phyloP scores from a whole-genome alignment of 23 tunicate genomes.

The Diplosoma virens region DNA sequence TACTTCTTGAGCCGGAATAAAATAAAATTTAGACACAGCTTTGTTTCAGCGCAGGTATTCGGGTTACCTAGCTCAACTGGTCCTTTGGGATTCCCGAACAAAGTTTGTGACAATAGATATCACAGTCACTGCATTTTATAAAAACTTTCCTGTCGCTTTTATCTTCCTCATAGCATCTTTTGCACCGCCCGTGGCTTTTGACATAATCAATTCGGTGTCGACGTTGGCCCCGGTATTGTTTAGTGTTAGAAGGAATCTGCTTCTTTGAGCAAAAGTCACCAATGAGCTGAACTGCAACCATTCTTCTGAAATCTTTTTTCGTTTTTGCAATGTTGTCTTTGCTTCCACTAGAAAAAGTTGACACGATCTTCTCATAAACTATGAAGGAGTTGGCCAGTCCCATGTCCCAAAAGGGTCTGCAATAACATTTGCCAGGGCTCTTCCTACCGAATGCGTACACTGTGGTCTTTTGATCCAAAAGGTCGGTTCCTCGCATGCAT shows the following conservation, averaged over 20 bases:
- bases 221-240: neutral
- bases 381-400: conserved; percentile 2
- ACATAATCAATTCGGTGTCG: conserved; percentile 15
- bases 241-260: too few relatives aligned
- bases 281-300: conserved; percentile 3
- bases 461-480: conserved; percentile 1
- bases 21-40: too few relatives aligned
- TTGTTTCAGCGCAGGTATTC: too few relatives aligned
- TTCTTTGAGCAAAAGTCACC: neutral
- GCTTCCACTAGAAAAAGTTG: neutral
- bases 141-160: conserved; percentile 2
- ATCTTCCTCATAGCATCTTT: neutral
- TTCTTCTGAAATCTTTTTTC: neutral
- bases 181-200: conserved; percentile 3
- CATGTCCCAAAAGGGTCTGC: conserved; percentile 16
- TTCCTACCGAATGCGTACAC: conserved; percentile 14
- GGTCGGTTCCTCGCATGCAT: conserved; percentile 20
- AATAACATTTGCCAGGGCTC: conserved; percentile 7
- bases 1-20: too few relatives aligned
- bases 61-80: too few relatives aligned
- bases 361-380: neutral
- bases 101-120: too few relatives aligned
- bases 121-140: conserved; percentile 5
- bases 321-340: conserved; percentile 2
- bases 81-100: too few relatives aligned